Evolutionary conservation across 2,797 vertebrate species (phyloP).

Genomic region (Chaetophractus vellerosus): DNA sequence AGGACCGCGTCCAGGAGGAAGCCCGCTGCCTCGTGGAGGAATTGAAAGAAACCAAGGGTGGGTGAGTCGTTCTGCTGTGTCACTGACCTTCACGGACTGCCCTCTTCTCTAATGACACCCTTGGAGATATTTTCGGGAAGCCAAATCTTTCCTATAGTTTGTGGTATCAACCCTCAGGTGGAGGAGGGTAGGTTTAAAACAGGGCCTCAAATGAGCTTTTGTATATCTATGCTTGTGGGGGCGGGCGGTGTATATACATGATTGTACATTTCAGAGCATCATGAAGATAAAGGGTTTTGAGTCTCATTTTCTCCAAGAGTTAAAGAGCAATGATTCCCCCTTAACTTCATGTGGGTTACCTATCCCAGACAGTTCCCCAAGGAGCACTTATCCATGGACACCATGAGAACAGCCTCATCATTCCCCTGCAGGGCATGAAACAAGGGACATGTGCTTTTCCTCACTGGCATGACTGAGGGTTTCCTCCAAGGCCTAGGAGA

Average conservation of each 20-base stretch:
- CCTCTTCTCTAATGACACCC: background rate
- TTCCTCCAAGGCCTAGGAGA: no score
- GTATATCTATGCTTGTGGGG: background rate
- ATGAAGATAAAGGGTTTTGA: no score
- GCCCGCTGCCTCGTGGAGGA: no score
- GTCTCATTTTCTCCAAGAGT: background rate
- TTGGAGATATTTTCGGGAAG: background rate
- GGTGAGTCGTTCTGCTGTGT: no score
- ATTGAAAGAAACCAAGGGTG: no score
- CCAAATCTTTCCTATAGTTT: background rate
- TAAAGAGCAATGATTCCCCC: background rate
- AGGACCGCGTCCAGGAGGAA: no score
- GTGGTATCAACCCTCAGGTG: background rate
- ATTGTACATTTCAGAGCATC: no score
- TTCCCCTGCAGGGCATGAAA: background rate
- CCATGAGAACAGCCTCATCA: background rate
- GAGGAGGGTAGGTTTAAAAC: background rate
- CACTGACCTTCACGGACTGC: no score
- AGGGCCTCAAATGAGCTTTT: background rate
- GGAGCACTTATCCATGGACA: background rate
- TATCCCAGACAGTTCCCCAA: background rate
- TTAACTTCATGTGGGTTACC: background rate
- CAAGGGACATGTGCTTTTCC: no score
- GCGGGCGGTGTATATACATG: background rate
- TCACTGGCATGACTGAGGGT: no score